Conservation (phyloP, 2,888 invertebrate species). For the Nomada ruficornis region DNA sequence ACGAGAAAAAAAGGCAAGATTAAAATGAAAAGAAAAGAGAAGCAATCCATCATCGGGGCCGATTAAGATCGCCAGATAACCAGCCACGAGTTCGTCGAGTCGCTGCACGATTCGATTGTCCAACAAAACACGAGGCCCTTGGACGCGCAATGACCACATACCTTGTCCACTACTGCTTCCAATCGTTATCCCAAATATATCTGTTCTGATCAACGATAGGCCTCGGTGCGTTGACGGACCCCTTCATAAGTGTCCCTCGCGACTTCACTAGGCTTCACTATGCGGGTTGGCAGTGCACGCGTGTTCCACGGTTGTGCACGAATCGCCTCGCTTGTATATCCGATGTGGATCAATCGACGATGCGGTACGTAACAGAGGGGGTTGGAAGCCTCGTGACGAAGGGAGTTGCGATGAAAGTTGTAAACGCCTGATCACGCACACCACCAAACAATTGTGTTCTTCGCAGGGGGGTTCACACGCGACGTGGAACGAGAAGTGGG, state of each 20-base stretch:
- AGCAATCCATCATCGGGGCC: too few relatives aligned
- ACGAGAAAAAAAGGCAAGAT: too few relatives aligned
- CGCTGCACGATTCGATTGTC: too few relatives aligned
- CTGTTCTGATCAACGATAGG: conserved; percentile 77
- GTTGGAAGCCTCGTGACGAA: neutral
- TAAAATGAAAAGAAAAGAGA: too few relatives aligned
- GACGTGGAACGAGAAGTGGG: conserved; percentile 1
- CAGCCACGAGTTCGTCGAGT: too few relatives aligned
- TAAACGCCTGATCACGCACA: conserved; percentile 11
- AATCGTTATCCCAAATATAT: conserved; percentile 81
- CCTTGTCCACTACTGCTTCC: conserved; percentile 80
- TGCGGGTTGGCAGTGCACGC: conserved; percentile 38
- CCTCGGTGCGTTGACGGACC: conserved; percentile 76
- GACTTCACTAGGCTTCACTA: conserved; percentile 61
- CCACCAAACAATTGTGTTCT: conserved; percentile 18
- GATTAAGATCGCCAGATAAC: neutral
- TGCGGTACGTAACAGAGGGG: neutral
- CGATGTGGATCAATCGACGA: conserved; percentile 4
- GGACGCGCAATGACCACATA: conserved; percentile 52
- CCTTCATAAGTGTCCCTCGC: conserved; percentile 81
- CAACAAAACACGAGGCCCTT: neutral
- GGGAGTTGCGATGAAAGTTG: neutral
- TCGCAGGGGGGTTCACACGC: conserved; percentile 7
- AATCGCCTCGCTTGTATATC: conserved; percentile 6
- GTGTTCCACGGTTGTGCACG: conserved; percentile 30